These are phyloP conservation scores for Callospermophilus lateralis DNA, from an alignment of 2,113 vertebrate genomes.

Conservation along the genomic window DNA sequence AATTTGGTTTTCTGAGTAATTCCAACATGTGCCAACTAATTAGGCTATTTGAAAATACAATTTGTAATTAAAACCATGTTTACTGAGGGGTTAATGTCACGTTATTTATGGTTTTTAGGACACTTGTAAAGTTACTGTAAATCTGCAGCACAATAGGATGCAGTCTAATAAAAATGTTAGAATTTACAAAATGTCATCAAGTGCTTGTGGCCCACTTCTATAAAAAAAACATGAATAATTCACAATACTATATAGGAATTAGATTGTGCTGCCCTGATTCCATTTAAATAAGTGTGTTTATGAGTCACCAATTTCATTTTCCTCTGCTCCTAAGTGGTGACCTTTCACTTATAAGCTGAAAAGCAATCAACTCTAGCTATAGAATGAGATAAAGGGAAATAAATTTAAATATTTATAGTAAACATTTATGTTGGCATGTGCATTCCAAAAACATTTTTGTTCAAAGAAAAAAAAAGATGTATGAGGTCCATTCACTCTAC, in stretches of 20 bases:
- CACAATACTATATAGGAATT: conserved; percentile 80
- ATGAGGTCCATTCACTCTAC: conserved; percentile 28
- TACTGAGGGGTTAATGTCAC: conserved; percentile 30
- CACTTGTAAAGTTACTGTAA: conserved; percentile 66
- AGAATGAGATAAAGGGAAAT: conserved; percentile 76
- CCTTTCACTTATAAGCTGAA: conserved; percentile 80
- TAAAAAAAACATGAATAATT: conserved; percentile 85
- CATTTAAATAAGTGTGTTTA: conserved; percentile 82
- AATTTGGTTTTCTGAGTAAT: conserved; percentile 68
- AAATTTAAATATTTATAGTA: conserved; percentile 72
- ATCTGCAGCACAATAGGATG: conserved; percentile 48
- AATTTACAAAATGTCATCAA: conserved; percentile 82
- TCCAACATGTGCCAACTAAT: conserved; percentile 69
- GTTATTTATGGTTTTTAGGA: conserved; percentile 54
- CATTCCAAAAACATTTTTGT: conserved; percentile 54
- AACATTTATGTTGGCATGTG: conserved; percentile 44
- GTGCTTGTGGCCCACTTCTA: conserved; percentile 79
- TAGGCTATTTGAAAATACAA: conserved; percentile 70
- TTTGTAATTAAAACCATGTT: conserved; percentile 71
- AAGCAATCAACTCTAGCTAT: conserved; percentile 77
- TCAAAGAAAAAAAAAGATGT: conserved; percentile 10
- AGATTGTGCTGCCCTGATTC: conserved; percentile 79
- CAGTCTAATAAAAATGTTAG: conserved; percentile 81
- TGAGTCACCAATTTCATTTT: conserved; percentile 83
- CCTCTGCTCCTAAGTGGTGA: conserved; percentile 76